Conservation (phyloP, 2,888 invertebrate genomes). For the Andrena bucephala region DNA sequence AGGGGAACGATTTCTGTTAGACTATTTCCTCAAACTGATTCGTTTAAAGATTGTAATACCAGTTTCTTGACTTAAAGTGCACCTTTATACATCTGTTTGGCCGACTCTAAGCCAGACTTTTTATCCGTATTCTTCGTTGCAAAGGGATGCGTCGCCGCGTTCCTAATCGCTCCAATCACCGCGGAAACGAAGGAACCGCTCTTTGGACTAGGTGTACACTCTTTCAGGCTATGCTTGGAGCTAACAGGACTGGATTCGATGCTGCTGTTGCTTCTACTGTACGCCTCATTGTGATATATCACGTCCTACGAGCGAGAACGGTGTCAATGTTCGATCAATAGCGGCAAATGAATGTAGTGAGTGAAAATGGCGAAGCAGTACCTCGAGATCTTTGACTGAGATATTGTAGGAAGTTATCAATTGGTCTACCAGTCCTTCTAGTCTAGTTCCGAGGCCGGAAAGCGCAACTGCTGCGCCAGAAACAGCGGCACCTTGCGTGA, state of each 20-base stretch:
- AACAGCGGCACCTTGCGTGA: slow-evolving; percentile 90
- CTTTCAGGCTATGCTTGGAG: slow-evolving; percentile 82
- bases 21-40: too few relatives aligned
- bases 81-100: slow-evolving; percentile 81
- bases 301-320: slow-evolving; percentile 87
- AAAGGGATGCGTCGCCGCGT: slow-evolving; percentile 86
- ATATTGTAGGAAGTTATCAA: slow-evolving; percentile 91
- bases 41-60: too few relatives aligned
- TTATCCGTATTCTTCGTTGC: slow-evolving; percentile 77
- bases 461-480: slow-evolving; percentile 90
- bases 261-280: slow-evolving; percentile 90
- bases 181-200: slow-evolving; percentile 90
- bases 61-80: background rate
- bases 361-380: slow-evolving; percentile 73
- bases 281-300: slow-evolving; percentile 92
- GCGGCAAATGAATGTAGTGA: background rate
- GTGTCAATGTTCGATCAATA: background rate
- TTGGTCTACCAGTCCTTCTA: slow-evolving; percentile 90
- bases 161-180: slow-evolving; percentile 90
- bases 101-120: slow-evolving; percentile 73
- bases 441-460: slow-evolving; percentile 89
- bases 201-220: slow-evolving; percentile 87
- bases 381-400: slow-evolving; percentile 91
- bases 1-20: background rate
- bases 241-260: slow-evolving; percentile 88